Base-by-base conservation (phyloP, 2,797 vertebrate species). In the Esox masquinongy region DNA sequence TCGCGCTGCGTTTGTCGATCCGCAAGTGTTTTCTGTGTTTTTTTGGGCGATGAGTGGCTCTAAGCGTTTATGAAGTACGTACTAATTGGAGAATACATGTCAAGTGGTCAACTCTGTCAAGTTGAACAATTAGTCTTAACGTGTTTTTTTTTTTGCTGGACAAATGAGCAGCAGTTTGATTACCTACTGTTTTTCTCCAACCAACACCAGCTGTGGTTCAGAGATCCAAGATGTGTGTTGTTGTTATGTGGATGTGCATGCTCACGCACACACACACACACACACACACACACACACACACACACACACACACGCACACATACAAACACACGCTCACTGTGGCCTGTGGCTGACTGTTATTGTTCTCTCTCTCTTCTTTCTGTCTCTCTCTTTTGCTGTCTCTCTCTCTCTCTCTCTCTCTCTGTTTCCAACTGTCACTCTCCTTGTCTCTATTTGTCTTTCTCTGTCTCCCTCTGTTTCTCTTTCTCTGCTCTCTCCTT, bases 101-200 rank as follows among this genome's bases (percentile, higher is more conserved):
- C 29, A 31, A 31, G 29, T 31, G 29, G 29, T 31, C 29, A 31
- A 31, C 84, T 89, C 79, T 83, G 85, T 89, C 82, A 78, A 82
- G 74, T 88, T 86, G 80, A 90, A 83, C 74, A 79, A 79, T 88
- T 84, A 82, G 68, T 66, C 63, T 80, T 59, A 56, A 76, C 74
- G 74, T 82, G 84, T 72, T 84, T 76, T 88, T 84, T 68, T 80
- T 90, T 77, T 81, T 66, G n/a, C 78, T 61, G 59, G 22, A 64
- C 19, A 82, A 81, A 82, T 77, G 79, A 72, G 63, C 74, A 78
- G 72, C 80, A 79, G 82, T 88, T 85, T 86, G 69, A 63, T 63
- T 85, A 83, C 77, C 79, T 72, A 80, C 82, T 77, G 75, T 59
- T 63, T 39, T 26, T 49, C 68, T 49, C 39, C 22, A 39, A 39